Evolutionary conservation across 2,113 vertebrate genomes (phyloP), one percentile per base, ranked within the genome.

Genomic region (Albula glossodonta): DNA sequence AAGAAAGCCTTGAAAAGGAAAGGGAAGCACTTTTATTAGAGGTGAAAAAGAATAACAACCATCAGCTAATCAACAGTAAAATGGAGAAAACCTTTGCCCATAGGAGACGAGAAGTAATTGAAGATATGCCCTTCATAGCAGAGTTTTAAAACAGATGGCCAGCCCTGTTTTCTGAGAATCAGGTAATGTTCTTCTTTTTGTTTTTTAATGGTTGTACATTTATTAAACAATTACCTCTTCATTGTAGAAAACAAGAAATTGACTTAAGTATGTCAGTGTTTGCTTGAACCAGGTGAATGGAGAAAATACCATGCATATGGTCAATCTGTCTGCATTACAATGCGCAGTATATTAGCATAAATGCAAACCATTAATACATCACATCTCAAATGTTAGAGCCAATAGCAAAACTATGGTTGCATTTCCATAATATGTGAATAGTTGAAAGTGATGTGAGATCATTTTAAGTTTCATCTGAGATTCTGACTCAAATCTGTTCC

Each of bases 161-260:
- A 25, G 80, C 80, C 56, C 80, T 82, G 0, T 41, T 82, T 22
- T 25, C 49, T 53, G 80, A 82, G 56, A 9, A 4, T 41, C 9
- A 56, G n/a, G 51, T 82, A 96, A 87, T 41, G 31, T 80, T 97
- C 93, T 86, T 95, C 94, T 6, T 92, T 94, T 57, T 96, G 86
- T 82, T 97, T 96, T 5, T 95, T 94, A 4, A 96, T 96, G 0
- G 96, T 96, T 93, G 96, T 96, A 88, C 95, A 96, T 91, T 97
- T 95, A 86, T 31, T 66, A 11, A 63, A 51, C 79, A 88, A 9
- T 25, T 48, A 80, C 17, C 78, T 49, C 17, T 50, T 41, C 31
- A 41, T 41, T 41, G 31, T 41, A 41, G 31, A 41, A 41, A 41
- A 41, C 31, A 41, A 41, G 31, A 41, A 41, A 41, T 41, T 41